Conservation (phyloP, 1,140 invertebrate genomes). For the Habropoda laboriosa region DNA sequence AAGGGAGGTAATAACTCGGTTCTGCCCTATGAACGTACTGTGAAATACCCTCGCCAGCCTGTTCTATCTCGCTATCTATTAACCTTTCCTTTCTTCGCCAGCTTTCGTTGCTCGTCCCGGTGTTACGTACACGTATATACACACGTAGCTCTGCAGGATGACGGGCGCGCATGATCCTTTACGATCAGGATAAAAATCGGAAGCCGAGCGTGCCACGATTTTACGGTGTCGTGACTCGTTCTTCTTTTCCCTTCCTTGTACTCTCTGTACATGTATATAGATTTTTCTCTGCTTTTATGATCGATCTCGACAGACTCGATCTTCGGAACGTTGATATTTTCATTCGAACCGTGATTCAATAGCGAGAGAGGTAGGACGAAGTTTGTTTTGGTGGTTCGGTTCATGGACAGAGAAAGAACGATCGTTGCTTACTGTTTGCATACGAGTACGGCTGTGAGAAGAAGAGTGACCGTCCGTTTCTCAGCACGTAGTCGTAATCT, state of each 20-base stretch:
- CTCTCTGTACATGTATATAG: too few species aligned
- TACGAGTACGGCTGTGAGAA: conserved; percentile 3
- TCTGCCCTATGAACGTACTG: conserved; percentile 22
- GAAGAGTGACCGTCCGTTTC: conserved; percentile 27
- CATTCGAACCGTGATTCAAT: conserved; percentile 15
- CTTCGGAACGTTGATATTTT: conserved; percentile 26
- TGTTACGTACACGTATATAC: neutral
- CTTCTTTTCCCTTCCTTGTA: too few species aligned
- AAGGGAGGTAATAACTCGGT: conserved; percentile 64
- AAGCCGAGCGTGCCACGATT: conserved; percentile 10
- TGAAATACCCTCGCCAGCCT: conserved; percentile 17
- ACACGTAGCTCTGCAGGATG: neutral
- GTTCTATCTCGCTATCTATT: conserved; percentile 25
- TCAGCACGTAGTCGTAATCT: conserved; percentile 40
- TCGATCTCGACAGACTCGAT: neutral
- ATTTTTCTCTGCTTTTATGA: neutral
- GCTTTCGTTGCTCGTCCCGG: neutral
- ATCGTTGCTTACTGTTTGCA: neutral
- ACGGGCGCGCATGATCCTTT: neutral
- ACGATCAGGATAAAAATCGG: conserved; percentile 33
- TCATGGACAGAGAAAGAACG: conserved; percentile 1
- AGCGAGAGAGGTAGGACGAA: neutral
- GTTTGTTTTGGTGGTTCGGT: neutral
- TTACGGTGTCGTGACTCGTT: neutral
- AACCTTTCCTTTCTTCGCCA: conserved; percentile 6